phyloP scores from a whole-genome alignment of 2,888 invertebrate species.

The Pseudococcus viburni region DNA sequence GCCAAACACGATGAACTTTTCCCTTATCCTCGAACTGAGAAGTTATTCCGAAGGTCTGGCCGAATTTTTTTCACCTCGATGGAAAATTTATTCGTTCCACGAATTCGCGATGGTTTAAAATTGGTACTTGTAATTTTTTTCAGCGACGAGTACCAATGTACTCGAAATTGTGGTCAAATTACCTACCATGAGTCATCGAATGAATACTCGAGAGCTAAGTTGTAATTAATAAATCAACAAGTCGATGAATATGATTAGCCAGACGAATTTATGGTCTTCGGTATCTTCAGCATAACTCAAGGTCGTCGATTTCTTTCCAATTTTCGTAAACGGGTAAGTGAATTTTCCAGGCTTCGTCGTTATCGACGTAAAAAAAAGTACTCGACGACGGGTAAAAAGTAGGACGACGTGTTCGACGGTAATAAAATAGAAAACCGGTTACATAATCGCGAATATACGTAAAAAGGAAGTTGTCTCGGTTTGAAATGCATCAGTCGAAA shows the following conservation, averaged over 20 bases:
- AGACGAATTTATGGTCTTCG: not conserved
- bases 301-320: not conserved
- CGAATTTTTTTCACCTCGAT: not conserved
- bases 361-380: too few relatives aligned
- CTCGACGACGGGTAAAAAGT: not conserved
- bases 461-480: slow-evolving; percentile 36
- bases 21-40: not conserved
- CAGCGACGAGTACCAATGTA: not conserved
- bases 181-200: not conserved
- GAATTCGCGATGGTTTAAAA: not conserved
- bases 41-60: not conserved
- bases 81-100: not conserved
- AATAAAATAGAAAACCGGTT: slow-evolving; percentile 41
- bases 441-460: slow-evolving; percentile 1
- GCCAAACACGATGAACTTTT: not conserved
- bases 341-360: too few relatives aligned
- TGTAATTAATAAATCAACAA: slow-evolving; percentile 21
- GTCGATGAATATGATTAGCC: not conserved
- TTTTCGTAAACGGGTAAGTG: not conserved
- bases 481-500: slow-evolving; percentile 28
- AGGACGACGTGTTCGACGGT: slow-evolving; percentile 7
- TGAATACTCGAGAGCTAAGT: not conserved
- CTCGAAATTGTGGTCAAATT: not conserved
- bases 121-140: not conserved
- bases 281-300: not conserved